Evolutionary conservation across 2,113 vertebrate genomes (phyloP), one percentile per base, ranked within the genome.

Genomic region (Xenopus borealis): DNA sequence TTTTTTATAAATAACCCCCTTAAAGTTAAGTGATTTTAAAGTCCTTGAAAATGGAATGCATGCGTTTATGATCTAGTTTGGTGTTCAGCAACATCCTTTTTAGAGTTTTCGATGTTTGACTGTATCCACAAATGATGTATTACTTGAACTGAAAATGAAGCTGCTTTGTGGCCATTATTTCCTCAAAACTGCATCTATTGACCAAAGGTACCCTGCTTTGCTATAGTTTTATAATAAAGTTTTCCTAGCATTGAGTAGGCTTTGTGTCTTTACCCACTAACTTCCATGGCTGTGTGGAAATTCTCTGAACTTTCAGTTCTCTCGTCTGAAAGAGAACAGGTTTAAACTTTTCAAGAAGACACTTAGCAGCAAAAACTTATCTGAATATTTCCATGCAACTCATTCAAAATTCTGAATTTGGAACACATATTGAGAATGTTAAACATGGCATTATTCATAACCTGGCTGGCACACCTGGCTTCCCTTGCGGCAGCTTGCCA

Each of bases 391-490:
- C 88, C 91, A 92, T 88, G 87, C 89, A 86, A 87, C 86, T 90
- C 88, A 90, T 88, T 90, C 86, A 72, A 88, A 92, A 92, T 92
- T 92, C 89, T 87, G 86, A 91, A 92, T 91, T 92, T 92, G 91
- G 89, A 93, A 91, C 87, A 91, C 87, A 91, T 92, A 90, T 92
- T 91, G 87, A 90, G 88, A 91, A 89, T 90, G 90, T 88, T 91
- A 88, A 91, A 90, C 84, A 72, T 79, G 82, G 88, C 88, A 92
- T 93, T 92, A 91, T 93, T 93, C 91, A 93, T 87, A 86, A 88
- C 90, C 85, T 92, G 90, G 46, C 52, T 70, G 74, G 91, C 91
- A 91, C 86, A 79, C 84, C n/a, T n/a, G n/a, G 84, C 78, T 88
- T 90, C 89, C 33, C 74, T 80, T 85, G 86, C 91, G 91, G 91